Conservation (phyloP, 2,113 vertebrate species). For the Ammospiza nelsoni region DNA sequence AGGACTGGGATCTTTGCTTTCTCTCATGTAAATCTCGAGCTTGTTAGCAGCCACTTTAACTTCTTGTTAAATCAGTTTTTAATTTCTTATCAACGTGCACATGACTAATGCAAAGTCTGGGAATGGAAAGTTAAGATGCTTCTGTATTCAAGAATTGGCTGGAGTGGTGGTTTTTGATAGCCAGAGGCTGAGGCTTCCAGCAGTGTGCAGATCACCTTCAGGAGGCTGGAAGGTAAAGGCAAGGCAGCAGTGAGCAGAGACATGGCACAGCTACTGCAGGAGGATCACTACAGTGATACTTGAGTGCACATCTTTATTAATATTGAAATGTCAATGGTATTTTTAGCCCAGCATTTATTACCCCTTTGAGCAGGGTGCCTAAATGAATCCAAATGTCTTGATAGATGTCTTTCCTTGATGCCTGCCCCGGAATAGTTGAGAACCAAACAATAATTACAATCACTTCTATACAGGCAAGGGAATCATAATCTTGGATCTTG, state of each 20-base stretch:
- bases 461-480: conserved; percentile 43
- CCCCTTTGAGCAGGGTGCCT: conserved; percentile 33
- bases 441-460: conserved; percentile 68
- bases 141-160: background rate
- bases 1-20: background rate
- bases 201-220: background rate
- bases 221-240: background rate
- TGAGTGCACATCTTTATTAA: conserved; percentile 39
- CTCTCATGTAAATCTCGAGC: background rate
- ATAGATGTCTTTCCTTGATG: conserved; percentile 36
- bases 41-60: background rate
- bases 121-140: background rate
- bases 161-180: background rate
- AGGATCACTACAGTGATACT: conserved; percentile 26
- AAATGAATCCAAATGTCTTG: conserved; percentile 47
- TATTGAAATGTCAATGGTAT: conserved; percentile 48
- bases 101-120: background rate
- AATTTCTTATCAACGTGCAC: background rate
- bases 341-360: conserved; percentile 45
- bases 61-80: background rate
- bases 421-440: conserved; percentile 39
- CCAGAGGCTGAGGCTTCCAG: background rate
- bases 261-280: background rate
- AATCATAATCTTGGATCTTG: conserved; percentile 57
- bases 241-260: background rate